phyloP scores from a whole-genome alignment of 2,888 invertebrate species.

The Dysmachus trigonus region DNA sequence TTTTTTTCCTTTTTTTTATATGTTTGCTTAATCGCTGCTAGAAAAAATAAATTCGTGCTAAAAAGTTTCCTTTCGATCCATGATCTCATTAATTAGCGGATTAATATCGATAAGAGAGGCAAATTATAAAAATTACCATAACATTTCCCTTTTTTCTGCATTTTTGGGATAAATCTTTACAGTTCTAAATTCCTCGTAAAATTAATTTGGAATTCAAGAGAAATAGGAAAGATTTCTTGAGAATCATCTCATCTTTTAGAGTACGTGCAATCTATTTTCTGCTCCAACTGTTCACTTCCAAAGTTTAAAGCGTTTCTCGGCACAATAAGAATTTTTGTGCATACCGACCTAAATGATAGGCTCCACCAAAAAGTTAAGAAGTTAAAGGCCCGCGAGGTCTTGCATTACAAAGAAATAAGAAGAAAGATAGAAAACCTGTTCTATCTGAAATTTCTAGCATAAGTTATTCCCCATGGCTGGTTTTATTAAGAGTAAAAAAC shows the following conservation, averaged over 20 bases:
- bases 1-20: too few species aligned
- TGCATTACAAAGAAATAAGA: neutral
- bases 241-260: neutral
- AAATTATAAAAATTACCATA: neutral
- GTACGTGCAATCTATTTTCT: neutral
- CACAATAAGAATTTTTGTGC: neutral
- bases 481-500: neutral
- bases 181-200: neutral
- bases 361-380: neutral
- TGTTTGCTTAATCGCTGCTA: too few species aligned
- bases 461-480: neutral
- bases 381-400: neutral
- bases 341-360: neutral
- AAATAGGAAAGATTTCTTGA: neutral
- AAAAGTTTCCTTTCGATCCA: neutral
- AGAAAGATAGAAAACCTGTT: neutral
- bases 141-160: neutral
- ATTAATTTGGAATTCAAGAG: neutral
- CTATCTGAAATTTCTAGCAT: neutral
- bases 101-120: neutral
- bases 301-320: neutral
- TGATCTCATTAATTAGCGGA: neutral
- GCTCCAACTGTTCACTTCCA: neutral
- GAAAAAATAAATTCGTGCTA: too few species aligned
- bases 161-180: neutral